phyloP scores from a whole-genome alignment of 1,140 invertebrate species.

The Drosophila bocqueti region DNA sequence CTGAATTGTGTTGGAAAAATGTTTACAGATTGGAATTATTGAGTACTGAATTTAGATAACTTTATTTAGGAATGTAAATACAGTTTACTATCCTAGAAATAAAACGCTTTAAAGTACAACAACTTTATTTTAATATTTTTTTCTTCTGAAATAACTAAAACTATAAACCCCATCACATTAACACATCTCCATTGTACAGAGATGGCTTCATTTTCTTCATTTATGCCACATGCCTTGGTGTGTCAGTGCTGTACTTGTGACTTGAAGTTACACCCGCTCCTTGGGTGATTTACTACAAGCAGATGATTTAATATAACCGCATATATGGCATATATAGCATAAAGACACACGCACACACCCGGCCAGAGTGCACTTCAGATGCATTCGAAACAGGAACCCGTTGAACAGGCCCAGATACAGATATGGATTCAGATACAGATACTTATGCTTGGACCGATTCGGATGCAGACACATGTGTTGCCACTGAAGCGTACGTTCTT shows the following conservation, averaged over 20 bases:
- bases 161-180: constrained; percentile 15
- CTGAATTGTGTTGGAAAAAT: neutral
- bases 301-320: constrained; percentile 82
- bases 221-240: constrained; percentile 7
- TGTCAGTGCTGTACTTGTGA: constrained; percentile 70
- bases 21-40: neutral
- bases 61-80: no score
- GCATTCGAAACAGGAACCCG: constrained; percentile 50
- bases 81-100: neutral
- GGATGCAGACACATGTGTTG: constrained; percentile 61
- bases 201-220: constrained; percentile 58
- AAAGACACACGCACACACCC: constrained; percentile 21
- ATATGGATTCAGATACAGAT: constrained; percentile 32
- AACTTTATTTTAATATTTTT: neutral
- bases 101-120: neutral
- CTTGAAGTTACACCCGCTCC: constrained; percentile 39
- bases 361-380: constrained; percentile 63
- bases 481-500: constrained; percentile 54
- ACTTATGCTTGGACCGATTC: constrained; percentile 9
- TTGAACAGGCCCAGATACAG: constrained; percentile 42
- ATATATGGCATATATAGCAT: constrained; percentile 38
- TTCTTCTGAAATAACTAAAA: neutral
- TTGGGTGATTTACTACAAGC: constrained; percentile 72
- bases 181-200: constrained; percentile 34
- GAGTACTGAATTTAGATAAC: neutral